A percentile compares a stretch with the other conserved stretches of the same genome.
phyloP scores from a whole-genome alignment of 1,140 invertebrate species.

The Penaeus chinensis region DNA sequence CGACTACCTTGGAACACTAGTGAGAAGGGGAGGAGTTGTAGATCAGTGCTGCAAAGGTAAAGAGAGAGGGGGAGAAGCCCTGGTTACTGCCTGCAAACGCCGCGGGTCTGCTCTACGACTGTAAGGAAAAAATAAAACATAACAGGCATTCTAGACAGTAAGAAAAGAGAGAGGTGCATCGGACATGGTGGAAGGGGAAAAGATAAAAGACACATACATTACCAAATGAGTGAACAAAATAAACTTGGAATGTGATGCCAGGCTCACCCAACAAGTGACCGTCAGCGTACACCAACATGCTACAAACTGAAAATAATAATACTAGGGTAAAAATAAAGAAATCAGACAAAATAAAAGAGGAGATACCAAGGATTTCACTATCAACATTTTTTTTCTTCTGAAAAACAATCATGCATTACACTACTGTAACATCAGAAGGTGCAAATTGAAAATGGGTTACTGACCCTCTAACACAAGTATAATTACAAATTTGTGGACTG shows the following conservation, averaged over 20 bases:
- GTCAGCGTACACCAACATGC: slow-evolving; percentile 57
- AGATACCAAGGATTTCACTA: not conserved
- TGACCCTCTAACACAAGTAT: too few relatives aligned
- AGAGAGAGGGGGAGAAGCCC: slow-evolving; percentile 49
- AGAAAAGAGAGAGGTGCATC: slow-evolving; percentile 69
- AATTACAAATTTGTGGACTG: too few relatives aligned
- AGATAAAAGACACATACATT: slow-evolving; percentile 47
- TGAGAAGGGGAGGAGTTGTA: slow-evolving; percentile 57
- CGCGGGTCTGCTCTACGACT: slow-evolving; percentile 58
- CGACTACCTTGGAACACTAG: slow-evolving; percentile 61
- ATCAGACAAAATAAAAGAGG: not conserved
- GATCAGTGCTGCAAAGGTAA: slow-evolving; percentile 60
- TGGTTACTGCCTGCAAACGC: slow-evolving; percentile 59
- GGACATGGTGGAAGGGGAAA: slow-evolving; percentile 25
- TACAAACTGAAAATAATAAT: slow-evolving; percentile 59
- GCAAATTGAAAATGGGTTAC: too few relatives aligned
- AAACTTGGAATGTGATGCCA: slow-evolving; percentile 40
- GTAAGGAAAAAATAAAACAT: slow-evolving; percentile 38
- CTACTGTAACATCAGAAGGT: too few relatives aligned
- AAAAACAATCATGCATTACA: too few relatives aligned
- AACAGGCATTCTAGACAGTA: slow-evolving; percentile 63
- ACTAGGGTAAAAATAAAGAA: slow-evolving; percentile 48
- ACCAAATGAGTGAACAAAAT: slow-evolving; percentile 53
- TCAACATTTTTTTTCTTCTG: too few relatives aligned
- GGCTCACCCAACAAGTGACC: slow-evolving; percentile 44